phyloP scores from a whole-genome alignment of 2,797 vertebrate genomes.

The Dromococcyx pavoninus region DNA sequence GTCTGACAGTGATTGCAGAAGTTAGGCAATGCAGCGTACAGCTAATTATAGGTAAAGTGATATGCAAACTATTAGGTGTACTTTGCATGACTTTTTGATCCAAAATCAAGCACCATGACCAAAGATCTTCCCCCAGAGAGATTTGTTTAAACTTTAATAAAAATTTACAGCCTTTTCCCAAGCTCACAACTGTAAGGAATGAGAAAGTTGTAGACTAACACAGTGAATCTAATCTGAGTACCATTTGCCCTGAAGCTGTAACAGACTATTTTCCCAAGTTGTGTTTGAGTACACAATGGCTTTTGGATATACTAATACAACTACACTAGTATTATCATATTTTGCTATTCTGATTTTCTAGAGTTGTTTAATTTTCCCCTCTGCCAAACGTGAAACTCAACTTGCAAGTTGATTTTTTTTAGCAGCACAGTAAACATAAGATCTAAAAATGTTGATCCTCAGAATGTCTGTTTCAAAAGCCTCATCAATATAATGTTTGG shows the following conservation, averaged over 20 bases:
- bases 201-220: slow-evolving; percentile 19
- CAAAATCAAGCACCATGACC: slow-evolving; percentile 42
- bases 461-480: neutral
- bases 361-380: neutral
- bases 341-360: neutral
- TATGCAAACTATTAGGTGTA: slow-evolving; percentile 29
- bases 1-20: slow-evolving; percentile 11
- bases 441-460: neutral
- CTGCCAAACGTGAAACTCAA: neutral
- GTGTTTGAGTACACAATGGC: neutral
- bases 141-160: slow-evolving; percentile 56
- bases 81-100: slow-evolving; percentile 56
- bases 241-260: neutral
- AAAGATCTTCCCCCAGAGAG: slow-evolving; percentile 49
- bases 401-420: neutral
- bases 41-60: slow-evolving; percentile 51
- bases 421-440: neutral
- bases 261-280: neutral
- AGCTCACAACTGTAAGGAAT: slow-evolving; percentile 5
- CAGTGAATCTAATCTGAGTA: slow-evolving; percentile 38
- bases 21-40: neutral
- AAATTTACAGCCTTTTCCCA: slow-evolving; percentile 56
- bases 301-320: neutral
- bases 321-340: neutral
- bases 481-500: neutral